Percentiles rank a stretch among this genome's conserved stretches.
Conservation (phyloP, 2,797 vertebrate genomes). For the Pipistrellus pygmaeus region DNA sequence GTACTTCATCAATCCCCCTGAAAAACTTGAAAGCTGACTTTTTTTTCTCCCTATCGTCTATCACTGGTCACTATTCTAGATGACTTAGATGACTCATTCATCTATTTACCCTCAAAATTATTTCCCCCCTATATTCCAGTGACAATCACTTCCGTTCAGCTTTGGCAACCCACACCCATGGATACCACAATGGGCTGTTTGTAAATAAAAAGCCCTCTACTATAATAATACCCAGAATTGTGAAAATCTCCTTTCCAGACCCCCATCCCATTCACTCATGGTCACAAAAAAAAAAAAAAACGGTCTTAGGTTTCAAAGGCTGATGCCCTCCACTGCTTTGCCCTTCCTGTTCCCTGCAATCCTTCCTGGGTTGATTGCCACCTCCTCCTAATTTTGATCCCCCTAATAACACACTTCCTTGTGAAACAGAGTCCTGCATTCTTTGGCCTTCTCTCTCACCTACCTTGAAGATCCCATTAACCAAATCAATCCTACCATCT, state of each 20-base stretch:
- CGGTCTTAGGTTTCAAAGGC: background rate
- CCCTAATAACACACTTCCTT: conserved; percentile 41
- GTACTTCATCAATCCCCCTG: background rate
- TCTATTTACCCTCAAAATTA: background rate
- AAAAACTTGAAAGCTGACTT: background rate
- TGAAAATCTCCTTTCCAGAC: background rate
- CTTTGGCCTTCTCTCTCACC: conserved; percentile 75
- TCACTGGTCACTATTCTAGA: background rate
- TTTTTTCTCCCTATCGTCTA: background rate
- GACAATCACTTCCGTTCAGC: background rate
- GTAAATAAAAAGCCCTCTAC: background rate
- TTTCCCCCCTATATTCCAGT: background rate
- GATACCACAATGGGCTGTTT: background rate
- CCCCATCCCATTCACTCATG: background rate
- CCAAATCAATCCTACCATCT: conserved; percentile 78
- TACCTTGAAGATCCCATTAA: conserved; percentile 79
- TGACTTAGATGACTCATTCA: background rate
- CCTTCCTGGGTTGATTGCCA: background rate
- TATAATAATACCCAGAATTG: background rate
- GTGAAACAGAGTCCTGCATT: conserved; percentile 71
- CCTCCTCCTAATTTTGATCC: conserved; percentile 18
- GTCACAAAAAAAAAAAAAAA: background rate
- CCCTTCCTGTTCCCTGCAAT: background rate
- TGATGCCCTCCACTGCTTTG: background rate
- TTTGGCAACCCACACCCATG: background rate